Base-by-base conservation (phyloP, 2,888 invertebrate genomes). In the Dryomyza anilis region DNA sequence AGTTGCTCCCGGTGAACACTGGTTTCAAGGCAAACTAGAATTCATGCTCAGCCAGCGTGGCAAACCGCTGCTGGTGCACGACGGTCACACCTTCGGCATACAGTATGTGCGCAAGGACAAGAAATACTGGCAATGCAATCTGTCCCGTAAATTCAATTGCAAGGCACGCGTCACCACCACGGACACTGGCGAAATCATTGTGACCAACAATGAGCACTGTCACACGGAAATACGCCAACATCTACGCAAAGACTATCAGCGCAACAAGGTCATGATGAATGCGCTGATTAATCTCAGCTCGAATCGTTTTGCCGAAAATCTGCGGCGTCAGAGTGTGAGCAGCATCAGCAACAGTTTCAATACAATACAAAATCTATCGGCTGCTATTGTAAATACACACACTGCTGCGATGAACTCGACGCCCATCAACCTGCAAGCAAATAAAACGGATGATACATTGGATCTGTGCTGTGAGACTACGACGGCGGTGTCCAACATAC, bases 191-290 rank as follows among this genome's bases (percentile, higher is more conserved):
- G 78, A 78, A 62, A 82, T 85, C 12, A 80, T 82, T 45, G 81
- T 82, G 1, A 78, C 83, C 3, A 84, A 83, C 67, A 79, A 85
- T 56, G 80, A 84, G 56, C 86, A 86, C 65, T 83, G 79, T 52
- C 86, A 86, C 68, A 80, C 82, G 5, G 84, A 84, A 70, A 84
- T 84, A 55, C 77, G 84, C 0, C 84, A 84, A 66, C 84, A 84
- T 72, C 73, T 84, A 61, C 81, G 83, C 53, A 84, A 84, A 71
- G 84, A 84, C 68, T 84, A 84, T 68, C 82, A 83, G 70, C 79
- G 83, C 23, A 81, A 81, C 67, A 83, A 82, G 68, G 78, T 81
- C 1, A 79, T 81, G 81, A 81, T 81, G 80, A 81, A 81, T 70
- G 81, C 81, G 2, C 61, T 81, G 5, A 76, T 81, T 12, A 81